Evolutionary conservation across 2,888 invertebrate genomes (phyloP).

Genomic region (Imbricaverruca yamaguchii): DNA sequence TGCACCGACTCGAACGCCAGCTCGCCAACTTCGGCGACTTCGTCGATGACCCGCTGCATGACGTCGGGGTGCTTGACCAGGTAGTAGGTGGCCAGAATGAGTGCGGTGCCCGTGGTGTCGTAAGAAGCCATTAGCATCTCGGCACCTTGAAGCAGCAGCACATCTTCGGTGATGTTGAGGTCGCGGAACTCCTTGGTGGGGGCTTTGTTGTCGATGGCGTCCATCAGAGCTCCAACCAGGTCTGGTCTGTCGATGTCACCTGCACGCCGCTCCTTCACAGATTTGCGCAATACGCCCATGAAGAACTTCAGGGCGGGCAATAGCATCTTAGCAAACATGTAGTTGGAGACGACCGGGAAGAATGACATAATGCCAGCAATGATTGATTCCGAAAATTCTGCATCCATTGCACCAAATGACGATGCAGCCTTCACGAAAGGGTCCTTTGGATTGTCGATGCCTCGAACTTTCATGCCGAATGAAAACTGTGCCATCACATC

Average conservation of each 20-base stretch:
- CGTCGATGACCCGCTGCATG: background rate
- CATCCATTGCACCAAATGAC: too few relatives aligned
- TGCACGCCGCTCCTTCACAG: background rate
- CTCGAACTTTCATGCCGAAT: too few relatives aligned
- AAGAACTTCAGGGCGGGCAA: background rate
- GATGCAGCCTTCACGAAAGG: background rate
- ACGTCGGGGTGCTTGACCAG: background rate
- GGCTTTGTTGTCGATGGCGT: slow-evolving; percentile 7
- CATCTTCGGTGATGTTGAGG: background rate
- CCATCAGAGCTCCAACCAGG: background rate
- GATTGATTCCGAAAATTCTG: background rate
- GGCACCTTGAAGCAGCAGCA: background rate
- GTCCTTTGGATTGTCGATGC: background rate
- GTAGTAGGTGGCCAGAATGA: background rate
- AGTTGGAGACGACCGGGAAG: background rate
- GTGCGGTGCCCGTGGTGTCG: background rate
- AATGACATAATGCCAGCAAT: background rate
- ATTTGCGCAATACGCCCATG: background rate
- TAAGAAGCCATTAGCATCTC: background rate
- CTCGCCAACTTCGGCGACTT: background rate
- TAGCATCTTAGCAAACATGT: background rate
- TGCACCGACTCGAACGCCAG: background rate
- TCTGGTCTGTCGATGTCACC: background rate
- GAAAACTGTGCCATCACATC: background rate
- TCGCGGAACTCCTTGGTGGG: slow-evolving; percentile 2